These are phyloP conservation scores for Vespertilio murinus DNA, from an alignment of 2,797 vertebrate species.

Conservation along the genomic window DNA sequence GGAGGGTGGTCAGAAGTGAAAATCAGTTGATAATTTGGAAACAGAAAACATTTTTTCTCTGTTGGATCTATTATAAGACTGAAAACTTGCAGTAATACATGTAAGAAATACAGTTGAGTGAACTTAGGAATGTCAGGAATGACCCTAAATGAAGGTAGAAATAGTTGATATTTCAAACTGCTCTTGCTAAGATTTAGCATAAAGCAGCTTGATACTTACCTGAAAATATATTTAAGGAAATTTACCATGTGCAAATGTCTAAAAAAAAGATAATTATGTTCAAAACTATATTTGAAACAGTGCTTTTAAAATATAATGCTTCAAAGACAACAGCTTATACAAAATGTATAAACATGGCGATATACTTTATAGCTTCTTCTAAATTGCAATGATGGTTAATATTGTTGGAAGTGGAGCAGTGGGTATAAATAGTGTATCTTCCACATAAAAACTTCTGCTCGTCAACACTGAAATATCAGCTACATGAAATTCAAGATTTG, in stretches of 20 bases:
- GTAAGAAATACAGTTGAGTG: not conserved
- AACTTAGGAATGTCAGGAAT: not conserved
- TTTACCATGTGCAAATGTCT: not conserved
- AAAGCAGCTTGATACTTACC: not conserved
- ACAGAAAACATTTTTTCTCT: not conserved
- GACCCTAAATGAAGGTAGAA: not conserved
- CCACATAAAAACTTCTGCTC: not conserved
- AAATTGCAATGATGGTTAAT: not conserved
- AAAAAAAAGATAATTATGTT: not conserved
- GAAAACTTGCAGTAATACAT: not conserved
- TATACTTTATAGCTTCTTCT: not conserved
- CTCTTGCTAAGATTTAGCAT: not conserved
- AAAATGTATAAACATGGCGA: not conserved
- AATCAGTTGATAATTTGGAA: constrained; percentile 1
- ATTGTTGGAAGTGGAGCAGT: not conserved
- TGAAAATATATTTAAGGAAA: not conserved
- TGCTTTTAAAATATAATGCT: not conserved
- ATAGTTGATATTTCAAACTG: not conserved
- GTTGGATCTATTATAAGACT: not conserved
- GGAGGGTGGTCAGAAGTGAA: not conserved
- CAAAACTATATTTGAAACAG: not conserved
- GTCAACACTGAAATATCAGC: not conserved
- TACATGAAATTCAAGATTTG: not conserved
- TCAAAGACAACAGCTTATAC: not conserved
- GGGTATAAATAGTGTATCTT: not conserved